Conservation (phyloP, 2,113 vertebrate genomes). For the Oryzias celebensis region DNA sequence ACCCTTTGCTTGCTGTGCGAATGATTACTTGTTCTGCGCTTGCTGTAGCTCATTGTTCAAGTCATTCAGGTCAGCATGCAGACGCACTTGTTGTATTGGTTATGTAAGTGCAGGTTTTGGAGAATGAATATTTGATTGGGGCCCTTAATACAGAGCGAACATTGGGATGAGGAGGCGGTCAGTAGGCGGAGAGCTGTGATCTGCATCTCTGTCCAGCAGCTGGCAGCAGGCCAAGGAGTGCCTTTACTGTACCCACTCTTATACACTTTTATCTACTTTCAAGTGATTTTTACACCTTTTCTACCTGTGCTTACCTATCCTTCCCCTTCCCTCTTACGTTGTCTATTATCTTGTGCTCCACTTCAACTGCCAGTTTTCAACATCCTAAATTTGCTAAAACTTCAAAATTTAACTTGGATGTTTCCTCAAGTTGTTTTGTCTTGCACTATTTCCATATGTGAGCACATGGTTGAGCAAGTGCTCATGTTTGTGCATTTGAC, state of each 20-base stretch:
- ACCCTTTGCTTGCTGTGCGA: constrained; percentile 42
- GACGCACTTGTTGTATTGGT: constrained; percentile 60
- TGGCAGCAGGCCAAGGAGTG: constrained; percentile 64
- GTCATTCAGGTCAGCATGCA: constrained; percentile 46
- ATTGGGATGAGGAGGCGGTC: constrained; percentile 74
- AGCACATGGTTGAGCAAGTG: constrained; percentile 25
- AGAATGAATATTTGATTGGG: constrained; percentile 80
- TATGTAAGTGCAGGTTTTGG: constrained; percentile 77
- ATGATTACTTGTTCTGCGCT: constrained; percentile 50
- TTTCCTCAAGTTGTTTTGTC: background rate
- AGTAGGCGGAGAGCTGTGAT: constrained; percentile 70
- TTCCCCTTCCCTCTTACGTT: constrained; percentile 10
- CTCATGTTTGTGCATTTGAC: constrained; percentile 43
- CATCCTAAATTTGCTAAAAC: constrained; percentile 5
- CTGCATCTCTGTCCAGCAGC: constrained; percentile 64
- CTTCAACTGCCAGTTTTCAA: constrained; percentile 27
- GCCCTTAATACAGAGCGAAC: constrained; percentile 75
- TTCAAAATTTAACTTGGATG: constrained; percentile 27
- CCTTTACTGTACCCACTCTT: constrained; percentile 66
- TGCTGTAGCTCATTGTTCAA: constrained; percentile 50
- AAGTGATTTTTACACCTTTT: constrained; percentile 25
- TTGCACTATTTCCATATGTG: constrained; percentile 4
- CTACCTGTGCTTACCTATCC: background rate
- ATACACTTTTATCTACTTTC: constrained; percentile 43
- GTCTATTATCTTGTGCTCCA: constrained; percentile 12